Evolutionary conservation across 2,113 vertebrate species (phyloP).

Genomic region (Nothobranchius furzeri): DNA sequence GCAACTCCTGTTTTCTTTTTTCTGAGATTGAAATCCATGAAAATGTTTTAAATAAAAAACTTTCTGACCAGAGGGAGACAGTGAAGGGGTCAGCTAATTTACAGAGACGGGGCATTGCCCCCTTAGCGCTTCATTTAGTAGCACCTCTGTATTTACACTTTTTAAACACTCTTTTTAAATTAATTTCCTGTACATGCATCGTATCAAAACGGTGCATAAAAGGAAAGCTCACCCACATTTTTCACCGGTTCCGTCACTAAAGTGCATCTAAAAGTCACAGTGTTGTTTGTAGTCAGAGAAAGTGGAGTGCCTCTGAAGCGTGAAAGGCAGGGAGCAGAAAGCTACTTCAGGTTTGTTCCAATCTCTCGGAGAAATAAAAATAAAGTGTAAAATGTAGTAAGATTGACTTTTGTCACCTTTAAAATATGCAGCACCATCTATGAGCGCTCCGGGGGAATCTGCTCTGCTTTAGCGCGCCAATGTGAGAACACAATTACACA

Average conservation of each 20-base stretch:
- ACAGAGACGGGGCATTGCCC: no score
- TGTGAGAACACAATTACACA: slow-evolving; percentile 67
- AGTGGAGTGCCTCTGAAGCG: slow-evolving; percentile 9
- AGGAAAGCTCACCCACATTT: not conserved
- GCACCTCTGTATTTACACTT: no score
- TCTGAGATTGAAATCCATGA: no score
- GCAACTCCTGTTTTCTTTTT: no score
- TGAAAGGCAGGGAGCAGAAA: not conserved
- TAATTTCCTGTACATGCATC: no score
- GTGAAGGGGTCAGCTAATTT: no score
- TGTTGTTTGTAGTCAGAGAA: not conserved
- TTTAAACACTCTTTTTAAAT: no score
- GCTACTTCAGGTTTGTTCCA: not conserved
- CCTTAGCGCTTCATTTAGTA: no score
- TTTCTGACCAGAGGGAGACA: no score
- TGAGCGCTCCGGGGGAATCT: slow-evolving; percentile 46
- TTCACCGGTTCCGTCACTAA: slow-evolving; percentile 1
- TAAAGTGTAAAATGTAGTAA: slow-evolving; percentile 16
- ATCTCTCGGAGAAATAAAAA: slow-evolving; percentile 2
- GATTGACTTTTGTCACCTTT: slow-evolving; percentile 39
- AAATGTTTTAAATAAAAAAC: no score
- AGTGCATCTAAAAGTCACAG: not conserved
- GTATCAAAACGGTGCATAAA: no score
- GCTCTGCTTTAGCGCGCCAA: slow-evolving; percentile 55
- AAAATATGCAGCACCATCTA: slow-evolving; percentile 63